These are phyloP conservation scores for Nipponia nippon DNA, from an alignment of 2,113 vertebrate genomes.

Conservation along the genomic window DNA sequence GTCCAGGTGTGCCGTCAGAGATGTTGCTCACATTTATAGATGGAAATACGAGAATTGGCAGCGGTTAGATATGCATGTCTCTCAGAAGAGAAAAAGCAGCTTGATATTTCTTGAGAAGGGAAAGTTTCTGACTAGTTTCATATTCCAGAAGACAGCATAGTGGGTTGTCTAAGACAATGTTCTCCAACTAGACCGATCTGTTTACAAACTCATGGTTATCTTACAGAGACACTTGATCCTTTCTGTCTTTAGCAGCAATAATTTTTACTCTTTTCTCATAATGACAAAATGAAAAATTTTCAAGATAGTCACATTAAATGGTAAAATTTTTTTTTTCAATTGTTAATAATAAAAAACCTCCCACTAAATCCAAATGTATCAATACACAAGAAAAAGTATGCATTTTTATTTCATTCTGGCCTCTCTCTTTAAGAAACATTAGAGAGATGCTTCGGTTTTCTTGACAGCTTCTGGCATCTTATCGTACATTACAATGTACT, in stretches of 20 bases:
- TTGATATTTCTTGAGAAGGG: background rate
- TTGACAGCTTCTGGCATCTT: background rate
- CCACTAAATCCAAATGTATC: background rate
- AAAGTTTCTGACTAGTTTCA: background rate
- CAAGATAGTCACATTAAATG: background rate
- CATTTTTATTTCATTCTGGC: background rate
- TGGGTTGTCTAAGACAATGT: background rate
- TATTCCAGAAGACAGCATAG: background rate
- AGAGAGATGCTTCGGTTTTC: background rate
- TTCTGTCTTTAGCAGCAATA: background rate
- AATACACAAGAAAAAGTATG: background rate
- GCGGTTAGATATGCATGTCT: background rate
- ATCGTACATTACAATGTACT: background rate
- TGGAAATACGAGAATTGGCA: background rate
- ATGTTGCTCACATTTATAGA: background rate
- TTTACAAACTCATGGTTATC: background rate
- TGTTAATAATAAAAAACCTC: background rate
- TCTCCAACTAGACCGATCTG: background rate
- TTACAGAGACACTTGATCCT: background rate
- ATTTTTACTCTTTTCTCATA: background rate
- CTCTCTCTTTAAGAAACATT: background rate
- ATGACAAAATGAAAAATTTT: background rate
- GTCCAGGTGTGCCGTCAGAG: background rate
- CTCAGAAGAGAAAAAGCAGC: background rate
- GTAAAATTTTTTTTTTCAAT: background rate